These are phyloP conservation scores for Leucophora obtusa DNA, from an alignment of 2,888 invertebrate species.

Conservation along the genomic window DNA sequence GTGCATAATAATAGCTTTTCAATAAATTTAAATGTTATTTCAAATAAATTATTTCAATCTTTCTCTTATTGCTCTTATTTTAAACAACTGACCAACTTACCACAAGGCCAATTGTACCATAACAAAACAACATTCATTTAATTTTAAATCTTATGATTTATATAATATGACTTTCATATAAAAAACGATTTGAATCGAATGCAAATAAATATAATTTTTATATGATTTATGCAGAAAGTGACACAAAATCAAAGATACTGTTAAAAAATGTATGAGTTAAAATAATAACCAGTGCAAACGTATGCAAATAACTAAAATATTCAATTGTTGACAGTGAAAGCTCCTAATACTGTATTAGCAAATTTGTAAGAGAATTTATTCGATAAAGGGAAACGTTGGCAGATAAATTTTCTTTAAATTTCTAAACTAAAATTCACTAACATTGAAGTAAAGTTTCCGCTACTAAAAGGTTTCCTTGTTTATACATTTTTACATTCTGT, in stretches of 20 bases:
- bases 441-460: too few species aligned
- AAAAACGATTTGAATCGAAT: constrained; percentile 22
- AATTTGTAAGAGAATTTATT: too few species aligned
- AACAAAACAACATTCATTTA: constrained; percentile 24
- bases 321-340: not conserved
- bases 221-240: constrained; percentile 47
- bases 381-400: too few species aligned
- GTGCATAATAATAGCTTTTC: too few species aligned
- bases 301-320: constrained; percentile 12
- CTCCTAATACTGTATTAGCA: too few species aligned
- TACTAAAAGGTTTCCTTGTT: too few species aligned
- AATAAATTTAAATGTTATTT: too few species aligned
- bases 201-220: constrained; percentile 35
- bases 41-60: too few species aligned
- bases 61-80: too few species aligned
- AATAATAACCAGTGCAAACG: constrained; percentile 19
- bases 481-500: too few species aligned
- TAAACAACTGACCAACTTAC: not conserved
- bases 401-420: too few species aligned
- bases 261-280: not conserved
- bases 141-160: constrained; percentile 52
- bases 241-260: constrained; percentile 39
- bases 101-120: constrained; percentile 10
- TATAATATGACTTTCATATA: constrained; percentile 11
- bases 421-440: too few species aligned